These are phyloP conservation scores for Stenolophus ochropezus DNA, from an alignment of 2,888 invertebrate genomes.

Conservation along the genomic window DNA sequence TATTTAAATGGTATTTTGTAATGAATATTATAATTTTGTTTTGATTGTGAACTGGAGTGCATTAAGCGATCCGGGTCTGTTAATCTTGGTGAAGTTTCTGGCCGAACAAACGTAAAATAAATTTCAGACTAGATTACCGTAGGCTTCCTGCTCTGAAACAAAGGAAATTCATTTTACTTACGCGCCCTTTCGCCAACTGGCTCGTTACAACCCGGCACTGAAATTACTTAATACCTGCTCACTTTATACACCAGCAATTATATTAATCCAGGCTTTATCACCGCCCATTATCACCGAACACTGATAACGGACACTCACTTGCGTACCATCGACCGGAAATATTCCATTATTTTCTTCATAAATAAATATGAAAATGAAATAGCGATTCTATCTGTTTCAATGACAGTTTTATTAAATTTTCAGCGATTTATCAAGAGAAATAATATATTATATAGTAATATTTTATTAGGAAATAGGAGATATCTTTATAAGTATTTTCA, in stretches of 20 bases:
- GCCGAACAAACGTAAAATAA: slow-evolving; percentile 24
- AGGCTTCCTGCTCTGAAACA: slow-evolving; percentile 24
- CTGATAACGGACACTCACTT: background rate
- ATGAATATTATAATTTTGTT: background rate
- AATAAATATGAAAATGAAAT: too few species aligned
- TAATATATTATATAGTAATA: too few species aligned
- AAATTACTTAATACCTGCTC: slow-evolving; percentile 28
- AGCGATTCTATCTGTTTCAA: too few species aligned
- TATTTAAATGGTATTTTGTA: too few species aligned
- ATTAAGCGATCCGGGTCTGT: background rate
- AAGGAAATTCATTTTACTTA: slow-evolving; percentile 41
- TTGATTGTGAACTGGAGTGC: background rate
- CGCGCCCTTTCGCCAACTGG: slow-evolving; percentile 12
- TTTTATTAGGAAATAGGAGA: too few species aligned
- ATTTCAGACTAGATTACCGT: slow-evolving; percentile 34
- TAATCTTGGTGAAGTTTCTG: slow-evolving; percentile 38
- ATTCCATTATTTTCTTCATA: background rate
- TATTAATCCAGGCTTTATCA: background rate
- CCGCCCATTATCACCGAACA: background rate
- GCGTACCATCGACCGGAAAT: background rate
- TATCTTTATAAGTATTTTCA: too few species aligned
- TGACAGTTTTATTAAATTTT: background rate
- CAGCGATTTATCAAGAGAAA: too few species aligned
- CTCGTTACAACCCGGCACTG: slow-evolving; percentile 11
- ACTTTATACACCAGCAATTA: slow-evolving; percentile 9